Conservation (phyloP, 2,113 vertebrate species). For the Tupaia chinensis region DNA sequence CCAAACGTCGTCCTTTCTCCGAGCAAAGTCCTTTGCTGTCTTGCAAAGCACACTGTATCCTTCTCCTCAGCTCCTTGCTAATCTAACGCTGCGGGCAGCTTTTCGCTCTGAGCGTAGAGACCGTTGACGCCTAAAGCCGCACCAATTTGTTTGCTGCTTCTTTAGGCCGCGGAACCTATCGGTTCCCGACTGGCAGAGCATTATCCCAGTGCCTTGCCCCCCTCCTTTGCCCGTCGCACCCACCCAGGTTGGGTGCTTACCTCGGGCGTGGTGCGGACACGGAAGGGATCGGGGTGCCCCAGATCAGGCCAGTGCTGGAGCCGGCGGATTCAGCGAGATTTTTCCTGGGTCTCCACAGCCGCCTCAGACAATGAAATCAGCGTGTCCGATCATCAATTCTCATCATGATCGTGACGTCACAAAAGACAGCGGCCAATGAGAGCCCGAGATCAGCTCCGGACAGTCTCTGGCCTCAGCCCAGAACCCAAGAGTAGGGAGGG, state of each 20-base stretch:
- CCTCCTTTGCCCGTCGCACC: slow-evolving; percentile 54
- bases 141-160: slow-evolving; percentile 57
- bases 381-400: slow-evolving; percentile 99
- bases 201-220: slow-evolving; percentile 44
- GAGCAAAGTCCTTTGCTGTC: slow-evolving; percentile 44
- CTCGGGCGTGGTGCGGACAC: slow-evolving; percentile 71
- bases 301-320: slow-evolving; percentile 50
- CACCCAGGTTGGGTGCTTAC: slow-evolving; percentile 68
- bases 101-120: background rate
- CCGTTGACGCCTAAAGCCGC: slow-evolving; percentile 29
- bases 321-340: slow-evolving; percentile 92
- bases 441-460: slow-evolving; percentile 90
- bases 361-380: slow-evolving; percentile 98
- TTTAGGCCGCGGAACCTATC: slow-evolving; percentile 59
- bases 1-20: background rate
- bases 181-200: slow-evolving; percentile 35
- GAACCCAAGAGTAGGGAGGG: slow-evolving; percentile 72
- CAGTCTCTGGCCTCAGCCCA: slow-evolving; percentile 84
- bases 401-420: slow-evolving; percentile 99
- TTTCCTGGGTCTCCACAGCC: slow-evolving; percentile 91
- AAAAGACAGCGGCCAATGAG: slow-evolving; percentile 94
- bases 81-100: slow-evolving; percentile 7
- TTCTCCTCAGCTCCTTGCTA: slow-evolving; percentile 49
- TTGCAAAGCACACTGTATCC: slow-evolving; percentile 26
- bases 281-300: slow-evolving; percentile 38